These are phyloP conservation scores for Crepidodera aurea DNA, from an alignment of 2,888 invertebrate species.

Conservation along the genomic window DNA sequence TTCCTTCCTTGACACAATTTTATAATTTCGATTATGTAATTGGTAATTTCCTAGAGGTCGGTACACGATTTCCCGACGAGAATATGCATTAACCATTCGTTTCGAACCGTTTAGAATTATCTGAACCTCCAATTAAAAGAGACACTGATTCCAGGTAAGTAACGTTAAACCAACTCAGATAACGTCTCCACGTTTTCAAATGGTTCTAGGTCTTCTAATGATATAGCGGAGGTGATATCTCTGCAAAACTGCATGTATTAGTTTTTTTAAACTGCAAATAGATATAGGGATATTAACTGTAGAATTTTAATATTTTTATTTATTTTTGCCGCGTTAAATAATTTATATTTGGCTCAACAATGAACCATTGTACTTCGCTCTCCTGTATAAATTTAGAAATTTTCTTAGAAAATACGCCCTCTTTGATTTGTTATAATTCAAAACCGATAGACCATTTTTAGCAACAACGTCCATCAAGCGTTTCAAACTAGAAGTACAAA, in stretches of 20 bases:
- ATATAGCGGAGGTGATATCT: slow-evolving; percentile 5
- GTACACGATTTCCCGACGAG: slow-evolving; percentile 23
- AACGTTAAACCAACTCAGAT: slow-evolving; percentile 24
- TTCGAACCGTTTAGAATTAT: slow-evolving; percentile 26
- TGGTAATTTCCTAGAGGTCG: slow-evolving; percentile 21
- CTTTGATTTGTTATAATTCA: too few relatives aligned
- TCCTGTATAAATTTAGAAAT: too few relatives aligned
- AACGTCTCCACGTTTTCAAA: slow-evolving; percentile 25
- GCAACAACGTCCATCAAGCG: background rate
- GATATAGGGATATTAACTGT: too few relatives aligned
- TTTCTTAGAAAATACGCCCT: too few relatives aligned
- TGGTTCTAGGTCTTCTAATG: slow-evolving; percentile 7
- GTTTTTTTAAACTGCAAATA: too few relatives aligned
- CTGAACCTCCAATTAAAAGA: slow-evolving; percentile 26
- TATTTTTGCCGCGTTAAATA: too few relatives aligned
- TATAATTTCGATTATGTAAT: slow-evolving; percentile 24
- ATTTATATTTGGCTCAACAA: too few relatives aligned
- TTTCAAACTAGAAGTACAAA: background rate
- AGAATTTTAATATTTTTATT: too few relatives aligned
- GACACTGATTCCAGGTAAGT: slow-evolving; percentile 23
- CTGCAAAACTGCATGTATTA: background rate
- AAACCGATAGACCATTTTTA: background rate
- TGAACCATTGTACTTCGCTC: too few relatives aligned
- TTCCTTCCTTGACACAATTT: slow-evolving; percentile 14
- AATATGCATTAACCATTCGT: slow-evolving; percentile 31